Base-by-base conservation (phyloP, 2,113 vertebrate species). In the Dromiciops gliroides region DNA sequence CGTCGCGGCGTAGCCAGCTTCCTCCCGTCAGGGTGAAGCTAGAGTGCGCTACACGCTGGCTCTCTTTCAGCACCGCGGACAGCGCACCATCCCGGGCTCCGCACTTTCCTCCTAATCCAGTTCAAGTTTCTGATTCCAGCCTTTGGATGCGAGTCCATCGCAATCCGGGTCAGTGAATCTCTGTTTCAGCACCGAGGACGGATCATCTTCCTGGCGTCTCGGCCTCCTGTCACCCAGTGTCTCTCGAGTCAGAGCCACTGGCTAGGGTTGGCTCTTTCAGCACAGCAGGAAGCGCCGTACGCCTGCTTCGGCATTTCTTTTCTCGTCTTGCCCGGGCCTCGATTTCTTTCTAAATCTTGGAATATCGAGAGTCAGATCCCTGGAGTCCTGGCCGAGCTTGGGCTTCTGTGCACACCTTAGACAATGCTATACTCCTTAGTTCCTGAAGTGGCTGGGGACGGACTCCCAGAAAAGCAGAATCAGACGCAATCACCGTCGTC, bases 161-260 rank as follows among this genome's bases (percentile, higher is more conserved):
- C 37, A 3, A 7, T 23, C 16, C 0, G 1, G 91, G 49, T 24
- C 75, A 0, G 10, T 53, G 8, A 56, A 48, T 51, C 16, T 1
- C 19, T 0, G 0, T 48, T 95, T 96, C 97, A 96, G 97, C 0
- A 97, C 97, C 95, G 60, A 48, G 95, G 97, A 93, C 97, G 97
- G 97, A 67, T 49, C 94, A 89, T 0, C 16, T 83, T n/a, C 16
- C 67, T 7, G 7, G 16, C 5, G 16, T 23, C n/a, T 19, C 6
- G 37, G 16, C 19, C 23, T 22, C 37, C 5, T 7, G 16, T 44
- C n/a, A 44, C 6, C 7, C 16, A 44, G 37, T 44, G 67, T 7
- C n/a, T 44, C 37, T 2, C 6, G 37, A 23, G 37, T 44, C n/a
- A n/a, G 60, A 75, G 60, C 37, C 60, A n/a, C 31, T 0, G 14